Conservation (phyloP, 2,888 invertebrate species). For the Spodoptera picta region DNA sequence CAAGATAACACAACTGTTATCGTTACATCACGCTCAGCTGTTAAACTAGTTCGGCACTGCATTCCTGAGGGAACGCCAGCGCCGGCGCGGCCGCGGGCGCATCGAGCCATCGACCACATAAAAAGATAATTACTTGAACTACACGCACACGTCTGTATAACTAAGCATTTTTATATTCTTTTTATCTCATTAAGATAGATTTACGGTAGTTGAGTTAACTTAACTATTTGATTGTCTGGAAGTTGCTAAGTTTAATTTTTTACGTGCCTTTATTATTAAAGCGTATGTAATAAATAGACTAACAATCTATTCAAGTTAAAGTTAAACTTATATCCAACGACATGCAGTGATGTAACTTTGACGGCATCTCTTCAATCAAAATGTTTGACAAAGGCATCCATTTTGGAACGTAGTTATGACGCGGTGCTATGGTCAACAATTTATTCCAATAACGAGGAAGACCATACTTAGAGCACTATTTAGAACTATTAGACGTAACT, state of each 20-base stretch:
- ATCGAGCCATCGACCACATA: constrained; percentile 63
- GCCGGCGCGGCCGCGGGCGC: constrained; percentile 46
- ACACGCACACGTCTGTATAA: constrained; percentile 50
- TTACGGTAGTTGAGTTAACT: constrained; percentile 18
- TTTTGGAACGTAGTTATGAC: constrained; percentile 23
- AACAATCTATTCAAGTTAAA: neutral
- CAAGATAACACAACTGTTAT: constrained; percentile 68
- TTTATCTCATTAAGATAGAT: constrained; percentile 30
- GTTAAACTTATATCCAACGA: constrained; percentile 14
- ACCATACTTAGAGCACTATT: constrained; percentile 39
- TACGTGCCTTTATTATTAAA: no score
- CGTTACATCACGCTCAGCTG: constrained; percentile 80
- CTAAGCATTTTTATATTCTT: constrained; percentile 38
- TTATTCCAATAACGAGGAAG: constrained; percentile 29
- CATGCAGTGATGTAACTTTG: constrained; percentile 16
- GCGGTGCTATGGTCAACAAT: constrained; percentile 38
- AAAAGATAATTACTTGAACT: constrained; percentile 65
- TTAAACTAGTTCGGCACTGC: constrained; percentile 72
- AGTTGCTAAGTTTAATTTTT: constrained; percentile 1
- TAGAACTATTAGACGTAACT: constrained; percentile 30
- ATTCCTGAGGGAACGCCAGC: constrained; percentile 84
- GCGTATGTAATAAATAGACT: no score
- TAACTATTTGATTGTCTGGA: constrained; percentile 10
- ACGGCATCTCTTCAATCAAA: constrained; percentile 27
- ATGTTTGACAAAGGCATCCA: constrained; percentile 15